These are phyloP conservation scores for Marmota monax DNA, from an alignment of 2,113 vertebrate species.

Conservation along the genomic window DNA sequence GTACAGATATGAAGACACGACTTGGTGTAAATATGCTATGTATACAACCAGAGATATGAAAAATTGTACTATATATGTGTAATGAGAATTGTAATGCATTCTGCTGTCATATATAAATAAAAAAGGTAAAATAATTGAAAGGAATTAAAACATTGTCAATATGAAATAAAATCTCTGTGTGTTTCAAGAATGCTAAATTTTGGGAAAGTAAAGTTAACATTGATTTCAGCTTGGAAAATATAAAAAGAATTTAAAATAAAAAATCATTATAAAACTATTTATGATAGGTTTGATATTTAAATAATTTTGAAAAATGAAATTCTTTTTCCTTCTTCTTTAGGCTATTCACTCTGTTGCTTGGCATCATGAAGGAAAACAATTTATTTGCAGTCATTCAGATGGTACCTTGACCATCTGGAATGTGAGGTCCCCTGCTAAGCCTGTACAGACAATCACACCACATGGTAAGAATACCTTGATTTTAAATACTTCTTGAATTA, in stretches of 20 bases:
- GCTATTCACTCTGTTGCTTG: constrained; percentile 99
- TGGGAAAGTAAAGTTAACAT: background rate
- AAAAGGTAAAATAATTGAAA: background rate
- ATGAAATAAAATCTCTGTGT: constrained; percentile 34
- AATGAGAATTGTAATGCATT: too few relatives aligned
- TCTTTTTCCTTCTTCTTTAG: constrained; percentile 80
- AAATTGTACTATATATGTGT: too few relatives aligned
- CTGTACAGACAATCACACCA: constrained; percentile 98
- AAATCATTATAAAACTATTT: background rate
- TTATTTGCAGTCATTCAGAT: constrained; percentile 99
- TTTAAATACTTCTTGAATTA: background rate
- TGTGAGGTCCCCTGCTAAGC: constrained; percentile 95
- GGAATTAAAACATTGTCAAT: background rate
- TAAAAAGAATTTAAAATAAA: background rate
- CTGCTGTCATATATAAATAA: too few relatives aligned
- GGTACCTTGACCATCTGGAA: constrained; percentile 99
- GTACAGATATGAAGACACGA: too few relatives aligned
- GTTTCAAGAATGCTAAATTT: background rate
- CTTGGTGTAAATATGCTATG: too few relatives aligned
- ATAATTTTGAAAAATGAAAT: constrained; percentile 25
- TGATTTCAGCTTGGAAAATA: constrained; percentile 8
- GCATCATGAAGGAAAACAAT: constrained; percentile 99
- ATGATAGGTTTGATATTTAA: background rate
- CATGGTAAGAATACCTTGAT: constrained; percentile 92
- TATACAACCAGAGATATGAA: too few relatives aligned